Conservation (phyloP, 2,888 invertebrate genomes). For the Ormyrus nitidulus region DNA sequence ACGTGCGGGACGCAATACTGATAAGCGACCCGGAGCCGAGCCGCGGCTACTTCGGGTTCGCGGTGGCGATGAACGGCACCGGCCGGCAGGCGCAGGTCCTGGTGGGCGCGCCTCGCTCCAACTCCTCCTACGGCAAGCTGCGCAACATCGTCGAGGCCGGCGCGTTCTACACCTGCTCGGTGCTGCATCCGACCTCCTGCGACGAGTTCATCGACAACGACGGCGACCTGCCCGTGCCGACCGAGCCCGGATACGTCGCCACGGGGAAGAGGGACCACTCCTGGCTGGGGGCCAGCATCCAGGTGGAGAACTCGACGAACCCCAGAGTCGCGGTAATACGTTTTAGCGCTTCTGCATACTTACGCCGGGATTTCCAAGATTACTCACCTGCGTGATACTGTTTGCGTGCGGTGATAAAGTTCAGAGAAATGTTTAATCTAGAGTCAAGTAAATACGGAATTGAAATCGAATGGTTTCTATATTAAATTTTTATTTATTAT, state of each 20-base stretch:
- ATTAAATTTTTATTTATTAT: too few species aligned
- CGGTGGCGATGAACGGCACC: conserved; percentile 66
- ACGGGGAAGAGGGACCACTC: conserved; percentile 62
- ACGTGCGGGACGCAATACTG: conserved; percentile 64
- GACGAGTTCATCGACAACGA: conserved; percentile 44
- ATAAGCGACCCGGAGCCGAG: conserved; percentile 62
- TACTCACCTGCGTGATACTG: too few species aligned
- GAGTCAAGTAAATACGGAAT: too few species aligned
- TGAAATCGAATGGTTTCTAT: too few species aligned
- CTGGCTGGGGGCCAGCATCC: conserved; percentile 74
- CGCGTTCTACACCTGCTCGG: conserved; percentile 67
- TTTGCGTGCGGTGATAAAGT: too few species aligned
- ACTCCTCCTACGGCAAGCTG: conserved; percentile 55
- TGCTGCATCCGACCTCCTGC: conserved; percentile 61
- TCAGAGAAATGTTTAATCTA: too few species aligned
- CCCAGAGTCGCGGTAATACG: conserved; percentile 67
- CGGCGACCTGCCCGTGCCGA: too few species aligned
- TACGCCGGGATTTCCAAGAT: too few species aligned
- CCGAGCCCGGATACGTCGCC: neutral
- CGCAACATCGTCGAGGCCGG: conserved; percentile 66
- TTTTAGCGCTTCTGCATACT: too few species aligned
- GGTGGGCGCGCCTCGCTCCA: conserved; percentile 71
- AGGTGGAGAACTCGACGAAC: conserved; percentile 66
- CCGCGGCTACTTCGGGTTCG: conserved; percentile 72
- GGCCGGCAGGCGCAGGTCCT: conserved; percentile 60